Evolutionary conservation across 30 jellyfish, hydroid and myxozoan species (phyloP), one percentile per base, ranked within the genome.

Genomic region (Rhopilema esculentum): DNA sequence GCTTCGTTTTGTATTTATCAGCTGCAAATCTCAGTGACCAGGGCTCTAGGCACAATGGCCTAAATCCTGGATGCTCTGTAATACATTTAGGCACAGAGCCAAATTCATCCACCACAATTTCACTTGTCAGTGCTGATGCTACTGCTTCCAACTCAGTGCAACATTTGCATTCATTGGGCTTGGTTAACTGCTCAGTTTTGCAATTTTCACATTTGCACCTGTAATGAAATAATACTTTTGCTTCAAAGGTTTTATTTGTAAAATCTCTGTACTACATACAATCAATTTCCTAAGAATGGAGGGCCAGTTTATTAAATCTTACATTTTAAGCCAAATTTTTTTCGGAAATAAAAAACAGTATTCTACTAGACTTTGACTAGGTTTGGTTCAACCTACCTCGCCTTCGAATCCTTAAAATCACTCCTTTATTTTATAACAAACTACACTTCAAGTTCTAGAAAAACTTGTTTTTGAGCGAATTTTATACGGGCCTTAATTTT

Each of bases 11-110:
- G 76, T 66, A 66, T 12, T 31, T 28, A 66, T 66, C 76, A 66
- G 82, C 82, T 70, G 82, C 61, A 1, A 1, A 26, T 19, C 57
- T 70, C 57, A 70, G 64, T 4, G 82, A 70, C 82, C 82, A 70
- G 30, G 63, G 82, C 40, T 70, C 82, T 20, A 70, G 64, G 82
- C 82, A 70, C 27, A 70, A 28, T 70, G 82, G 82, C 40, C 82
- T 70, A 22, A 70, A 70, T 0, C 67, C 82, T 22, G 82, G 82
- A 70, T 70, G 82, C 82, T 27, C 61, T 27, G 82, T 70, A 25
- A 70, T 31, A 25, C 82, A 70, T 70, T 25, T 70, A 8, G 82
- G 82, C 24, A 31, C 64, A 28, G 61, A 27, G 61, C 64, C 64
- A 20, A 70, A 17, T 70, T 70, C 82, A 23, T 28, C 63, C 61